A percentile compares a stretch with the other conserved stretches of the same genome.
phyloP scores from a whole-genome alignment of 2,113 vertebrate genomes.

The Lepisosteus osseus region DNA sequence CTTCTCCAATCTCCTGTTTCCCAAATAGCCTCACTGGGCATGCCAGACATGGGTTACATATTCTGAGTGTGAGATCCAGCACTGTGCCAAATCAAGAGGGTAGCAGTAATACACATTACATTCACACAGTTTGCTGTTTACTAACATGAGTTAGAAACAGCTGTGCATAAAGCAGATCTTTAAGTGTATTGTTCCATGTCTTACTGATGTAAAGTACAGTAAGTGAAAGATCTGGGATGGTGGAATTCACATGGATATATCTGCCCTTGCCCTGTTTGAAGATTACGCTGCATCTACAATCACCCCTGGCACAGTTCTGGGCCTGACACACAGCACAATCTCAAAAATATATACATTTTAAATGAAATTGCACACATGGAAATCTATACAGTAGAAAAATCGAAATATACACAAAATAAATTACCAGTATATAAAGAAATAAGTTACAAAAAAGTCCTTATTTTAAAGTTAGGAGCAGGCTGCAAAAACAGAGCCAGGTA shows the following conservation, averaged over 20 bases:
- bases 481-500: constrained; percentile 10
- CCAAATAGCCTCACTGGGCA: constrained; percentile 10
- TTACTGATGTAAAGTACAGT: too few species aligned
- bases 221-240: too few species aligned
- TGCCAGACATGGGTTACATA: constrained; percentile 1
- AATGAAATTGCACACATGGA: constrained; percentile 62
- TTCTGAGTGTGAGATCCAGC: constrained; percentile 5
- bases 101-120: not conserved
- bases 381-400: constrained; percentile 69
- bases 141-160: not conserved
- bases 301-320: constrained; percentile 24
- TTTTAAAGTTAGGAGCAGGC: constrained; percentile 31
- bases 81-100: not conserved
- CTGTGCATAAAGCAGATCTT: too few species aligned
- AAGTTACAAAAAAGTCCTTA: constrained; percentile 40
- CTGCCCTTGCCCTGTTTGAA: too few species aligned
- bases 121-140: not conserved
- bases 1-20: not conserved
- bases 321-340: constrained; percentile 17
- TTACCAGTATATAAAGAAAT: constrained; percentile 30
- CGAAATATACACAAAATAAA: constrained; percentile 64
- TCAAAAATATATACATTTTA: constrained; percentile 22
- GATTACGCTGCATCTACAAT: too few species aligned
- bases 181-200: too few species aligned
- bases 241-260: too few species aligned